A percentile compares a stretch with the other conserved stretches of the same genome.
Evolutionary conservation across 2,797 vertebrate species (phyloP).

Genomic region (Lycodopsis pacificus): DNA sequence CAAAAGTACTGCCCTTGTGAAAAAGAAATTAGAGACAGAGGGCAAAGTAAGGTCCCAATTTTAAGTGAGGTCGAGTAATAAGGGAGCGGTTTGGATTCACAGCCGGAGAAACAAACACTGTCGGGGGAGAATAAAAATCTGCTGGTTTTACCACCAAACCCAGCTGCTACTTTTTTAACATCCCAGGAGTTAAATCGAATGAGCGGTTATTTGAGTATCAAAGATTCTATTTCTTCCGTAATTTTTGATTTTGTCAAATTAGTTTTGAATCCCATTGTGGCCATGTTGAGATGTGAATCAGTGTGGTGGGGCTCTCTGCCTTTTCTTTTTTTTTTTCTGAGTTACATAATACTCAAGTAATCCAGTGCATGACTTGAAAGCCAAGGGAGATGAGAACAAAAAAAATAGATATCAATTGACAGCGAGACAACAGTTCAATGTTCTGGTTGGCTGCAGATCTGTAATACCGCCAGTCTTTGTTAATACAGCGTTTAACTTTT

Average conservation of each 20-base stretch:
- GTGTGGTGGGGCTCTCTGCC: constrained; percentile 22
- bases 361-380: constrained; percentile 36
- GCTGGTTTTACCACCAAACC: constrained; percentile 41
- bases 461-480: constrained; percentile 61
- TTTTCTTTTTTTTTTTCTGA: constrained; percentile 13
- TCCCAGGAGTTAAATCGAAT: constrained; percentile 53
- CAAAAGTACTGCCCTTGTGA: constrained; percentile 60
- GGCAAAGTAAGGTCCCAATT: constrained; percentile 47
- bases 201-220: constrained; percentile 41
- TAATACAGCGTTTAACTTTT: constrained; percentile 56
- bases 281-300: constrained; percentile 32
- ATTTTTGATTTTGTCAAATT: constrained; percentile 45
- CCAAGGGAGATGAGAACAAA: constrained; percentile 16
- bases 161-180: constrained; percentile 46
- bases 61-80: constrained; percentile 45
- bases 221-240: constrained; percentile 19
- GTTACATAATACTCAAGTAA: constrained; percentile 22
- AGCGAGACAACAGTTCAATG: constrained; percentile 59
- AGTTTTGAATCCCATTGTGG: constrained; percentile 46
- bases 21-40: constrained; percentile 55
- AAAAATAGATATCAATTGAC: constrained; percentile 46
- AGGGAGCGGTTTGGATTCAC: constrained; percentile 63
- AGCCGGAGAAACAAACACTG: constrained; percentile 61
- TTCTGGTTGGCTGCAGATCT: constrained; percentile 59
- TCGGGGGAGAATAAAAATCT: constrained; percentile 30